These are phyloP conservation scores for Batillaria attramentaria DNA, from an alignment of 1,140 invertebrate genomes.

Conservation along the genomic window DNA sequence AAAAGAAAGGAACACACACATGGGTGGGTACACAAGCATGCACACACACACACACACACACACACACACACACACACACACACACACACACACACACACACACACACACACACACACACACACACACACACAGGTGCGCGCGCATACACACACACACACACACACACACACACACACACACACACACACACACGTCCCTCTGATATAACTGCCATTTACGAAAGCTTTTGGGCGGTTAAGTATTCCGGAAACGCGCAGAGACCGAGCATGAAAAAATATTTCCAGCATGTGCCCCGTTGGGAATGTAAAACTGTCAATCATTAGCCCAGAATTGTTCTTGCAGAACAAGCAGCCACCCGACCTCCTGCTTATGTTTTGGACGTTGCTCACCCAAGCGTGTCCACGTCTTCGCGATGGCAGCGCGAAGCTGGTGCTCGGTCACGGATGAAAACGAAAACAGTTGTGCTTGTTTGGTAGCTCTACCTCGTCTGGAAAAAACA, in stretches of 20 bases:
- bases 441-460: too few relatives aligned
- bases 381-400: too few relatives aligned
- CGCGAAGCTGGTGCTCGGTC: too few relatives aligned
- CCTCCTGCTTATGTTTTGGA: too few relatives aligned
- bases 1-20: neutral
- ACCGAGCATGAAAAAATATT: too few relatives aligned
- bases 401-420: too few relatives aligned
- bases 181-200: neutral
- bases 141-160: neutral
- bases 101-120: conserved; percentile 27
- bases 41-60: conserved; percentile 10
- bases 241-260: neutral
- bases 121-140: neutral
- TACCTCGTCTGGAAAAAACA: too few relatives aligned
- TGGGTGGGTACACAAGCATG: neutral
- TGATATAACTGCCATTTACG: neutral
- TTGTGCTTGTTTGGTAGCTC: too few relatives aligned
- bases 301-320: too few relatives aligned
- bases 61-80: conserved; percentile 18
- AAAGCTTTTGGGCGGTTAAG: neutral
- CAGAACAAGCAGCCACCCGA: too few relatives aligned
- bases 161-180: conserved; percentile 15
- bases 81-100: conserved; percentile 27
- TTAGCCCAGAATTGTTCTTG: too few relatives aligned
- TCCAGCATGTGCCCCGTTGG: too few relatives aligned